phyloP scores from a whole-genome alignment of 2,797 vertebrate species.

The Sternotherus odoratus region DNA sequence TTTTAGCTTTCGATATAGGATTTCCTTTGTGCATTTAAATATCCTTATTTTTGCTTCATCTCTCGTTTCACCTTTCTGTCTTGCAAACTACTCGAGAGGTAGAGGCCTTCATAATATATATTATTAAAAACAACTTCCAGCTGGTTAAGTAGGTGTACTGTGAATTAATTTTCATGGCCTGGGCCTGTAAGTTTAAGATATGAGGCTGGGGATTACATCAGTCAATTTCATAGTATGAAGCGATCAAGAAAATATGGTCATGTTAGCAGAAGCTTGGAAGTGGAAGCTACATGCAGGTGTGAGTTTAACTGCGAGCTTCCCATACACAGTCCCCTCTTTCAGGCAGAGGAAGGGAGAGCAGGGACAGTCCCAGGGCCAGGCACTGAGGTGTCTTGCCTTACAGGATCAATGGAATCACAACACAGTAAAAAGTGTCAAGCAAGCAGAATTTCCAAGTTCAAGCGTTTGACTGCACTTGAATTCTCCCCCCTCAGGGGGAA shows the following conservation, averaged over 20 bases:
- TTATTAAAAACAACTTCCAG: too few species aligned
- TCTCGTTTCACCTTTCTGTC: background rate
- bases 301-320: background rate
- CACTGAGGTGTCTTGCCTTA: background rate
- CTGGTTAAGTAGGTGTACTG: too few species aligned
- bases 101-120: too few species aligned
- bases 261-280: fast-evolving
- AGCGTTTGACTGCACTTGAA: slow-evolving; percentile 68
- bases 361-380: background rate
- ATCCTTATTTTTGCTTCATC: background rate
- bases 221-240: background rate
- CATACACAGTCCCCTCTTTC: background rate
- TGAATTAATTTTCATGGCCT: background rate
- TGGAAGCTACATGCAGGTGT: background rate
- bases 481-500: slow-evolving; percentile 61
- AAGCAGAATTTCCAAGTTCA: slow-evolving; percentile 70
- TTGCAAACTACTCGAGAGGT: background rate
- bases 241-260: background rate
- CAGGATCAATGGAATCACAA: slow-evolving; percentile 36
- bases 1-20: background rate
- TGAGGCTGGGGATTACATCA: slow-evolving; percentile 13
- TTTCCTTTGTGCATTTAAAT: background rate
- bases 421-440: slow-evolving; percentile 54
- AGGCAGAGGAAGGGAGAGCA: background rate
- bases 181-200: background rate